A percentile compares a stretch with the other conserved stretches of the same genome.
Conservation (phyloP, 2,888 invertebrate genomes). For the Lasioglossum marginatum region DNA sequence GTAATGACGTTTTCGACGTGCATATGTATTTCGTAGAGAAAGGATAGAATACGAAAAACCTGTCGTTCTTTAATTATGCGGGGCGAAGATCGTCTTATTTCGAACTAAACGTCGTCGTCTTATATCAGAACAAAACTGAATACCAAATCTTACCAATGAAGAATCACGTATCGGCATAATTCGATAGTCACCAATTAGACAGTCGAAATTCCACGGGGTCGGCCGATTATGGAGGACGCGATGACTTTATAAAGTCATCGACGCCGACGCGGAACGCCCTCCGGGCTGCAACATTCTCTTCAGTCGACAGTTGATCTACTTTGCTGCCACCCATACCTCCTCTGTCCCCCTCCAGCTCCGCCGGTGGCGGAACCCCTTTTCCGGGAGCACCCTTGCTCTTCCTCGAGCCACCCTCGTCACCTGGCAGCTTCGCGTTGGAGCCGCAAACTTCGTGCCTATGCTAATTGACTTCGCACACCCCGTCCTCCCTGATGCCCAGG, state of each 20-base stretch:
- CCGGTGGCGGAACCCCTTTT: constrained; percentile 7
- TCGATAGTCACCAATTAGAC: not conserved
- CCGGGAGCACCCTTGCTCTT: constrained; percentile 47
- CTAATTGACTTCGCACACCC: constrained; percentile 69
- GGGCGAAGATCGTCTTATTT: too few relatives aligned
- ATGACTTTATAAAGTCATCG: constrained; percentile 60
- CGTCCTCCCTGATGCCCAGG: constrained; percentile 20
- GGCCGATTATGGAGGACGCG: constrained; percentile 16
- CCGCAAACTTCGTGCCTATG: constrained; percentile 69
- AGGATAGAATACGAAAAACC: too few relatives aligned
- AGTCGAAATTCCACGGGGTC: not conserved
- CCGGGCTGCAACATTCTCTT: constrained; percentile 51
- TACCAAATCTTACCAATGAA: not conserved
- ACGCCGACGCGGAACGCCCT: constrained; percentile 42
- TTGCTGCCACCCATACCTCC: not conserved
- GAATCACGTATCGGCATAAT: not conserved
- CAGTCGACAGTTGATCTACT: constrained; percentile 38
- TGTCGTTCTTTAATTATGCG: too few relatives aligned
- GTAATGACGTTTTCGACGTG: too few relatives aligned
- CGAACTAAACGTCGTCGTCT: too few relatives aligned
- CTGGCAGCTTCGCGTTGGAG: constrained; percentile 52
- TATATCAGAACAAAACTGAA: too few relatives aligned
- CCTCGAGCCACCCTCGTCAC: constrained; percentile 49
- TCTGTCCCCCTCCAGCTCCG: not conserved
- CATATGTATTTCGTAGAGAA: too few relatives aligned